These are phyloP conservation scores for Chaetogeoica ovagalla DNA, from an alignment of 2,888 invertebrate genomes.

Conservation along the genomic window DNA sequence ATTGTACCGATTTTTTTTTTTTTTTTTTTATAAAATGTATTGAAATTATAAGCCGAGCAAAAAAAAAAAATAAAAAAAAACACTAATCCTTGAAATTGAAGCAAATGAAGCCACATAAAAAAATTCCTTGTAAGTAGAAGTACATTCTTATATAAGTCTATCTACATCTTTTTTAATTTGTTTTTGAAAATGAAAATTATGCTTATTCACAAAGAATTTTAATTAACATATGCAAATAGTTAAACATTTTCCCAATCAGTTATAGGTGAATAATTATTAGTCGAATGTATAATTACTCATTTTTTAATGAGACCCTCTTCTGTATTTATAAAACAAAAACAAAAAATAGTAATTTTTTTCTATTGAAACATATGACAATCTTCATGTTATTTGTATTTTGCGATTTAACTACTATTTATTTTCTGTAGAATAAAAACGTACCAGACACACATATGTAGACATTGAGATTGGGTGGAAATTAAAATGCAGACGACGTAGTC, in stretches of 20 bases:
- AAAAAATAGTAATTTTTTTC: too few species aligned
- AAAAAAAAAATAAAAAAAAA: neutral
- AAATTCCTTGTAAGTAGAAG: too few species aligned
- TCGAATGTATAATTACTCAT: neutral
- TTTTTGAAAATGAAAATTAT: neutral
- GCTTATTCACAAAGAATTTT: neutral
- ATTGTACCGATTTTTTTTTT: neutral
- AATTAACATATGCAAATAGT: constrained; percentile 6
- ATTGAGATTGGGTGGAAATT: too few species aligned
- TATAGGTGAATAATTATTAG: neutral
- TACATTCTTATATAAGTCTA: too few species aligned
- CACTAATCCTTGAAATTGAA: neutral
- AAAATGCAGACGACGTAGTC: too few species aligned
- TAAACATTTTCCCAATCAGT: neutral
- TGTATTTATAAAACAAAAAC: too few species aligned
- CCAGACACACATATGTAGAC: too few species aligned
- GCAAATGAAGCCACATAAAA: neutral
- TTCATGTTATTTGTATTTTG: neutral
- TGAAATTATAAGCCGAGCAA: neutral
- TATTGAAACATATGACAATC: too few species aligned
- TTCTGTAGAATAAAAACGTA: too few species aligned
- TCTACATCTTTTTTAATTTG: neutral
- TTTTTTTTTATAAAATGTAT: neutral
- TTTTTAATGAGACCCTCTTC: neutral
- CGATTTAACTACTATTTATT: neutral